Conservation (phyloP, 2,797 vertebrate genomes). For the Melanotaenia nigrans region DNA sequence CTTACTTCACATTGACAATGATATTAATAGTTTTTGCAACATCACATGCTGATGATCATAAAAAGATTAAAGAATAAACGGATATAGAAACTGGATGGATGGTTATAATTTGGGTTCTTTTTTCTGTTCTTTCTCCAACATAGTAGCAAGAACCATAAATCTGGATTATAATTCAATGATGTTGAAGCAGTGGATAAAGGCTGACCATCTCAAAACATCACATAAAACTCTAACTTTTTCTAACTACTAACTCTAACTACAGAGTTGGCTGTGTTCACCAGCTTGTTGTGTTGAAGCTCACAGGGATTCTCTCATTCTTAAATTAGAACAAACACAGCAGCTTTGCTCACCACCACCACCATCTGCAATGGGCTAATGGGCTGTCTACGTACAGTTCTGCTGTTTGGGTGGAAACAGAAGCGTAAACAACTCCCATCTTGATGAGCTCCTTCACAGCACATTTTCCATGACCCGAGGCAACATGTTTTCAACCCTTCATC, state of each 20-base stretch:
- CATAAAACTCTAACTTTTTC: neutral
- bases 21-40: no score
- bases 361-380: neutral
- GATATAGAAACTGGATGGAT: no score
- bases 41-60: no score
- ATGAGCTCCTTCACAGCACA: neutral
- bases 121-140: neutral
- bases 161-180: neutral
- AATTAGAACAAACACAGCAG: neutral
- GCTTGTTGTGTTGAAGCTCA: neutral
- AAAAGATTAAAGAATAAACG: no score
- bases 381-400: neutral
- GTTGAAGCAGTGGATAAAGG: neutral
- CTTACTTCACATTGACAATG: no score
- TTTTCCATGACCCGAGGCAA: conserved; percentile 17
- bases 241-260: neutral
- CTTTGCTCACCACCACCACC: neutral
- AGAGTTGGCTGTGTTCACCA: conserved; percentile 29
- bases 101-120: neutral
- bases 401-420: neutral
- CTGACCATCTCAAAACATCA: neutral
- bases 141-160: neutral
- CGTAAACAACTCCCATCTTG: conserved; percentile 20
- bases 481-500: neutral
- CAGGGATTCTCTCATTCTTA: conserved; percentile 7